Percentiles rank a stretch among this genome's conserved stretches.
These are phyloP conservation scores for Phaetusa simplex DNA, from an alignment of 2,113 vertebrate genomes.

Conservation along the genomic window DNA sequence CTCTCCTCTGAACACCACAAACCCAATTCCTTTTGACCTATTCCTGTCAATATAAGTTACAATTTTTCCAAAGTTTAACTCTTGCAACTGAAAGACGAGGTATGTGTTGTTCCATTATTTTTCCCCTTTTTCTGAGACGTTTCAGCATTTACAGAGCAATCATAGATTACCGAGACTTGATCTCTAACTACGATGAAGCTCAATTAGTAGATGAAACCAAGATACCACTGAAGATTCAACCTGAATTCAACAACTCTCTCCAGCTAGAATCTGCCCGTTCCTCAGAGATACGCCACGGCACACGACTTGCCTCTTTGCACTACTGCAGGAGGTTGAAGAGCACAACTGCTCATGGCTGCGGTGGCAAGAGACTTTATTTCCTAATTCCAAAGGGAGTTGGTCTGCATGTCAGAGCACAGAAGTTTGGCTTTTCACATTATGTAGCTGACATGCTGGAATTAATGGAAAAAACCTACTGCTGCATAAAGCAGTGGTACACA, in stretches of 20 bases:
- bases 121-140: neutral
- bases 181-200: neutral
- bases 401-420: neutral
- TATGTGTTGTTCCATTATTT: neutral
- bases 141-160: neutral
- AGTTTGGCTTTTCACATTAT: neutral
- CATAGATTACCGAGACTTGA: neutral
- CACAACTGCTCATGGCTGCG: neutral
- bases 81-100: neutral
- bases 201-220: neutral
- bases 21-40: neutral
- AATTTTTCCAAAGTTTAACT: neutral
- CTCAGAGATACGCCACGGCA: neutral
- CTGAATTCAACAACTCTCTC: neutral
- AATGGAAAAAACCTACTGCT: neutral
- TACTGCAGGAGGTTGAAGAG: neutral
- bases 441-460: neutral
- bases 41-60: neutral
- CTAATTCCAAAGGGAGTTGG: neutral
- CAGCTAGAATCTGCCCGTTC: neutral
- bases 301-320: accelerated
- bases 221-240: neutral
- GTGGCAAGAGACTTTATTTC: neutral
- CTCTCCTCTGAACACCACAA: neutral
- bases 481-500: neutral